Evolutionary conservation across 2,888 invertebrate species (phyloP).

Genomic region (Empis stercorea): DNA sequence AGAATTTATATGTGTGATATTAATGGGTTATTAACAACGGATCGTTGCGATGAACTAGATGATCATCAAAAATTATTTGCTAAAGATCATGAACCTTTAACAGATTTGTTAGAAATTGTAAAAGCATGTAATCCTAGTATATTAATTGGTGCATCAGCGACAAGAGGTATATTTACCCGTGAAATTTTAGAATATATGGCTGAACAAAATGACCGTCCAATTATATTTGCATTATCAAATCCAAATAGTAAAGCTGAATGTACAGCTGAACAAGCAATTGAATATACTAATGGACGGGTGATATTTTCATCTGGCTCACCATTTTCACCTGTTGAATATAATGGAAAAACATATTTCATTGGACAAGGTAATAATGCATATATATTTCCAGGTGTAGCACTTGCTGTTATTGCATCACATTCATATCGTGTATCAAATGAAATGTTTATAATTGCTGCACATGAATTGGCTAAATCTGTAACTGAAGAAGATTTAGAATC

Average conservation of each 20-base stretch:
- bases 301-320: conserved; percentile 96
- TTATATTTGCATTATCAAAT: conserved; percentile 95
- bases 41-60: conserved; percentile 41
- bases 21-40: conserved; percentile 71
- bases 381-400: conserved; percentile 91
- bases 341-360: conserved; percentile 70
- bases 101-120: conserved; percentile 66
- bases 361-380: conserved; percentile 98
- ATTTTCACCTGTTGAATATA: conserved; percentile 70
- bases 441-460: conserved; percentile 92
- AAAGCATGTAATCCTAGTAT: conserved; percentile 82
- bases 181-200: conserved; percentile 80
- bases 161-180: conserved; percentile 80
- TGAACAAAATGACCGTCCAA: conserved; percentile 69
- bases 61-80: conserved; percentile 60
- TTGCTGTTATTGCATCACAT: conserved; percentile 85
- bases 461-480: conserved; percentile 70
- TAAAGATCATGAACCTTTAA: conserved; percentile 69
- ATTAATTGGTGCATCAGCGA: conserved; percentile 76
- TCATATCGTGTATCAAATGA: conserved; percentile 88
- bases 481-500: conserved; percentile 64
- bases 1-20: conserved; percentile 94
- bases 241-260: conserved; percentile 97
- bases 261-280: conserved; percentile 90
- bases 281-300: conserved; percentile 74